Base-by-base conservation (phyloP, 2,797 vertebrate species). In the Periophthalmus magnuspinnatus region DNA sequence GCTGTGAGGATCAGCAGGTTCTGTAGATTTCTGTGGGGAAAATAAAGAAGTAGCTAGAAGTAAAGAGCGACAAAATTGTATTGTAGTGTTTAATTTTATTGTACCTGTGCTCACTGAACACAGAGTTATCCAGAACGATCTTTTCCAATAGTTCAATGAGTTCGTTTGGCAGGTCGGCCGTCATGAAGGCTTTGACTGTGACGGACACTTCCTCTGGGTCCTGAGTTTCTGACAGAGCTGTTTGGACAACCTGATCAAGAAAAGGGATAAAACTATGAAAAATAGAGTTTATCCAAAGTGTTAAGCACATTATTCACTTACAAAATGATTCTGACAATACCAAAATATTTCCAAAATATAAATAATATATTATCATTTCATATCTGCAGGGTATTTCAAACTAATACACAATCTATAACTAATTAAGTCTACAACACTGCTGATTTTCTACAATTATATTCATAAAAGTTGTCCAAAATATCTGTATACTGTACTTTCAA, bases 1-100 rank as follows among this genome's bases (percentile, higher is more conserved):
- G 96, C 95, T 0, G 96, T 97, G 84, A 98, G 81, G 76, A 98
- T 97, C 76, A 97, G 89, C 55, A 97, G 92, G 72, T 97, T 97
- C 89, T 97, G 96, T 22, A 98, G 94, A 80, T 97, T 97, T 90
- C 96, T 97, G 73, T 57, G 28, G n/a, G 52, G 24, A 57, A 28
- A 24, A 56, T 24, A 56, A 13, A 56, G n/a, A 24, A 7, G 24
- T 56, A 56, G 8, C 1, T 24, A 11, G 22, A 55, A 56, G 22
- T 5, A 56, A 24, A 9, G 55, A 22, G 52, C 21, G 55, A 55
- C 7, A 22, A 22, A 22, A 55, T 21, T 10, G 9, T 5, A 45
- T 45, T 1, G 3, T 45, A 13, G 5, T 45, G 41, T 45, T 14
- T 41, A 41, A 41, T 48, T 41, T 38, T 45, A 45, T 33, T 50